Percentiles rank a stretch among this genome's conserved stretches.
phyloP scores from a whole-genome alignment of 1,140 invertebrate species.

The Drosophila lacertosa region DNA sequence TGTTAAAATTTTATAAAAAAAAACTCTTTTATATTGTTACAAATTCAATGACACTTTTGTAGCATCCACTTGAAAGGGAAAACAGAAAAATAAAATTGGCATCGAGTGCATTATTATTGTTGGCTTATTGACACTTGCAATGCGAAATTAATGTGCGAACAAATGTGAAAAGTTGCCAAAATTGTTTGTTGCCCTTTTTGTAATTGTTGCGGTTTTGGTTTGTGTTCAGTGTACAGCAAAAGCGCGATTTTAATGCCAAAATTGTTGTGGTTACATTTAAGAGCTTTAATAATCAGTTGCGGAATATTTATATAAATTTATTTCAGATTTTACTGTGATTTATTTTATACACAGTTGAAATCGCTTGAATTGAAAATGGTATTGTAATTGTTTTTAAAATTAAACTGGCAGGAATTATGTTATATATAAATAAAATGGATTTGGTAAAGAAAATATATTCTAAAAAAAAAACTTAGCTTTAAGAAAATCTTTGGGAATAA shows the following conservation, averaged over 20 bases:
- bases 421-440: too few species aligned
- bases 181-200: slow-evolving; percentile 63
- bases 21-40: background rate
- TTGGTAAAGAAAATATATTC: too few species aligned
- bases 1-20: background rate
- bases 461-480: too few species aligned
- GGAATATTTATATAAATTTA: background rate
- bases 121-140: slow-evolving; percentile 69
- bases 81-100: slow-evolving; percentile 10
- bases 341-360: background rate
- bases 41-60: background rate
- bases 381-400: too few species aligned
- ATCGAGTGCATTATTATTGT: slow-evolving; percentile 60
- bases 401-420: too few species aligned
- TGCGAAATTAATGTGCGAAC: slow-evolving; percentile 59
- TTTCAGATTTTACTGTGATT: background rate
- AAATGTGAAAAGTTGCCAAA: slow-evolving; percentile 72
- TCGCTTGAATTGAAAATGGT: too few species aligned
- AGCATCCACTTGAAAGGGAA: background rate
- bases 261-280: slow-evolving; percentile 27
- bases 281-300: background rate
- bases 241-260: slow-evolving; percentile 52
- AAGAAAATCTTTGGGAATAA: too few species aligned
- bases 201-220: slow-evolving; percentile 59
- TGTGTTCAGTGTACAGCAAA: slow-evolving; percentile 28